Conservation (phyloP, 2,113 vertebrate species). For the Pelmatolapia mariae region DNA sequence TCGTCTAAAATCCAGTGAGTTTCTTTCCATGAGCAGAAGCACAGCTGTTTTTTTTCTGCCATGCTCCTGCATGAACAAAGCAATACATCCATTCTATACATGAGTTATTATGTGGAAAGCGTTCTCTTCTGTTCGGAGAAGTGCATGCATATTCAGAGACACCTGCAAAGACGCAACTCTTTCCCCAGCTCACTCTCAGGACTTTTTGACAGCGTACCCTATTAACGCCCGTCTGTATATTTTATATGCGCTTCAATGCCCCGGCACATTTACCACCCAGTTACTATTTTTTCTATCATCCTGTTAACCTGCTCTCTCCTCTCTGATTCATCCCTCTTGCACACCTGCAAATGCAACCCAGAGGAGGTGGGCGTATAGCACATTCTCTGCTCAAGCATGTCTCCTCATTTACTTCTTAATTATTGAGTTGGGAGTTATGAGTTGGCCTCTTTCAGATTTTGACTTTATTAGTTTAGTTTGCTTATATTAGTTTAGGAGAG, state of each 20-base stretch:
- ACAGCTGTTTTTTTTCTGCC: background rate
- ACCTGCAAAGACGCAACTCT: background rate
- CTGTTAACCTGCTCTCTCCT: background rate
- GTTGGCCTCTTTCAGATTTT: background rate
- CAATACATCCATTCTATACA: background rate
- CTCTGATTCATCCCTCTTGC: background rate
- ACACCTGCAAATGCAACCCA: background rate
- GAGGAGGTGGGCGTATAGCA: background rate
- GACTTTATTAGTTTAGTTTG: background rate
- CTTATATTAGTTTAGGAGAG: background rate
- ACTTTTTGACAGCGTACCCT: background rate
- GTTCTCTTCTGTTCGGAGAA: constrained; percentile 7
- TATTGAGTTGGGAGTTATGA: background rate
- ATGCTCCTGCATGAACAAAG: background rate
- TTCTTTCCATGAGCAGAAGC: background rate
- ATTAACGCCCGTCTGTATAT: background rate
- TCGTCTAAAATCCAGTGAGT: background rate
- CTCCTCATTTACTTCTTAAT: background rate
- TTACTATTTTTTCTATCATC: background rate
- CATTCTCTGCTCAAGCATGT: background rate
- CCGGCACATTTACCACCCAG: background rate
- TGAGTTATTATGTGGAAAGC: constrained; percentile 24
- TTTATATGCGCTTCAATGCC: background rate
- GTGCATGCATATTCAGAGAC: background rate
- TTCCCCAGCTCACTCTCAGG: background rate